Evolutionary conservation across 2,888 invertebrate species (phyloP), one percentile per base, ranked within the genome.

Genomic region (Tetanocera ferruginea): DNA sequence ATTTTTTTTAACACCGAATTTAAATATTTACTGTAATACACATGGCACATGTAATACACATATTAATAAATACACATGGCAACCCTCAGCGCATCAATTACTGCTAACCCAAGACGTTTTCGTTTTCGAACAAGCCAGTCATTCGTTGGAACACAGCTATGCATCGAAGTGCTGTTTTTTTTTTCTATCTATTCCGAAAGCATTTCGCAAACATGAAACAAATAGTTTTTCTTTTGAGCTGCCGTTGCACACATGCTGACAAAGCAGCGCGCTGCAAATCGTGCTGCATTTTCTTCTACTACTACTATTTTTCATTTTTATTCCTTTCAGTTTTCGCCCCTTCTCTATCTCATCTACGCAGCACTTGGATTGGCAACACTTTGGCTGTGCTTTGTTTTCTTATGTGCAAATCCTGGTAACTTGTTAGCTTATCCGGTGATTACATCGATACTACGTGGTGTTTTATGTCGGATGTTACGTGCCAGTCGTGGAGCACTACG

Each of bases 391-490:
- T 37, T 60, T 73, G 62, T 73, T 79, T 69, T 69, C 62, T 73
- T 81, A 81, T 85, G 85, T 86, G 85, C 84, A 87, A 88, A 88
- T 88, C 87, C 87, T 86, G 86, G 86, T 87, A 88, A 88, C 88
- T 88, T 88, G 88, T 88, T 88, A 88, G 88, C 88, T 88, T 88
- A 88, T 88, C 87, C 87, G 88, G 88, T 87, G 88, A 88, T 88
- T 88, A 88, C 88, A 88, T 88, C 88, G 88, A 88, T 87, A 87
- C 85, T 85, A 88, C 87, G 87, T 87, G 88, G 86, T 86, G 87
- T 84, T 84, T 86, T 83, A 67, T 55, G 75, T 75, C 55, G 52
- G 37, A 51, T 55, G 34, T 37, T 75, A 75, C 75, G 75, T 75
- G 75, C 60, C 28, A 72, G 17, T 14, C 57, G 9, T 31, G 31